Percentiles rank a stretch among this genome's conserved stretches.
Evolutionary conservation across 1,140 invertebrate genomes (phyloP).

Genomic region (Chlorops oryzae): DNA sequence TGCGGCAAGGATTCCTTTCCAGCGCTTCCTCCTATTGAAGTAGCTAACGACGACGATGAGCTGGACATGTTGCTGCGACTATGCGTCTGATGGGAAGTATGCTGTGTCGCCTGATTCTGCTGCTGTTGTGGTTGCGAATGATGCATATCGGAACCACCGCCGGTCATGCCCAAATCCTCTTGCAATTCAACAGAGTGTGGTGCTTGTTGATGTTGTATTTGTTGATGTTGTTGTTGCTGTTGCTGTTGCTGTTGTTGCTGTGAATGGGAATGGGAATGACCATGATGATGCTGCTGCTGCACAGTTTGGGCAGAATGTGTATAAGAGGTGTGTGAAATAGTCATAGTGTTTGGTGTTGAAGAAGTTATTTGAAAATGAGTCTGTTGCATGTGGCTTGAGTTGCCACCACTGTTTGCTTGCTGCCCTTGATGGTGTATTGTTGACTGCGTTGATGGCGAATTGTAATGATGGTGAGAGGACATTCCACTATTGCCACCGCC

Average conservation of each 20-base stretch:
- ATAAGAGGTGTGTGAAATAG: slow-evolving; percentile 36
- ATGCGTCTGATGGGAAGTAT: slow-evolving; percentile 13
- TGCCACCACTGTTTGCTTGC: slow-evolving; percentile 34
- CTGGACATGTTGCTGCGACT: slow-evolving; percentile 34
- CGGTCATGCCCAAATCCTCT: too few species aligned
- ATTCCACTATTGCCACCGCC: slow-evolving; percentile 17
- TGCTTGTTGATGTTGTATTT: neutral
- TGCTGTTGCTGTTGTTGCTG: slow-evolving; percentile 16
- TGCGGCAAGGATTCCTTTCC: slow-evolving; percentile 30
- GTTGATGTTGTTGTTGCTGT: neutral
- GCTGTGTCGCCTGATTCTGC: slow-evolving; percentile 17
- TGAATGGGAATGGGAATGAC: slow-evolving; percentile 19
- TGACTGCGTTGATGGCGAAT: slow-evolving; percentile 25
- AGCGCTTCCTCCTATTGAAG: slow-evolving; percentile 24
- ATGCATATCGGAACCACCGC: too few species aligned
- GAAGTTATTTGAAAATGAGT: slow-evolving; percentile 42
- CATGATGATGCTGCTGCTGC: slow-evolving; percentile 26
- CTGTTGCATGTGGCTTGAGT: slow-evolving; percentile 22
- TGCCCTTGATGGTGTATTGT: slow-evolving; percentile 33
- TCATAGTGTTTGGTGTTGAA: slow-evolving; percentile 21
- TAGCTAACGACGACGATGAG: slow-evolving; percentile 36
- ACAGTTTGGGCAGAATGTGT: slow-evolving; percentile 19
- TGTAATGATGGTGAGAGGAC: slow-evolving; percentile 33
- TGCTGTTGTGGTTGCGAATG: too few species aligned
- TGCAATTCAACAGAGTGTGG: too few species aligned